A percentile compares a stretch with the other conserved stretches of the same genome.
Conservation (phyloP, 2,888 invertebrate species). For the Limnephilus marmoratus region DNA sequence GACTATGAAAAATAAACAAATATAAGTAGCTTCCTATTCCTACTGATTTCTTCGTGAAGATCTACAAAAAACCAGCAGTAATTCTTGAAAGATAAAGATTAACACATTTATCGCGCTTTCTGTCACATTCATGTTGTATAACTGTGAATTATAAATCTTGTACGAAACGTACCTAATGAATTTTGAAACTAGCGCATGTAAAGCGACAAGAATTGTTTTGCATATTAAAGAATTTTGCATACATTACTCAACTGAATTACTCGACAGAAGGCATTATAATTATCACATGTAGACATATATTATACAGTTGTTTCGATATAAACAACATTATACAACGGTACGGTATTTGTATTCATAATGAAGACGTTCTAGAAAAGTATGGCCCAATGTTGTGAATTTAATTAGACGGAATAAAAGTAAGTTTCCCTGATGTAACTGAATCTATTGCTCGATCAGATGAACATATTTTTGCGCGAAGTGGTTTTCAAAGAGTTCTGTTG, state of each 20-base stretch:
- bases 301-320: not conserved
- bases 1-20: no score
- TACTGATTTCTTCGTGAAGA: not conserved
- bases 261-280: not conserved
- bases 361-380: not conserved
- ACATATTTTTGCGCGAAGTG: no score
- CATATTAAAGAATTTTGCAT: not conserved
- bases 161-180: not conserved
- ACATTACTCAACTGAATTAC: not conserved
- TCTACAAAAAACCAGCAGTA: not conserved
- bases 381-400: not conserved
- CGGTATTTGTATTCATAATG: not conserved
- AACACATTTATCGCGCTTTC: not conserved
- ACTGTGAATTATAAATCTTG: not conserved
- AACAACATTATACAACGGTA: not conserved
- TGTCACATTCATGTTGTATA: not conserved
- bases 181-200: not conserved
- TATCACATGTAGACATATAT: not conserved
- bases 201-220: not conserved
- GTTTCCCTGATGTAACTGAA: not conserved
- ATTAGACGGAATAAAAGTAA: not conserved
- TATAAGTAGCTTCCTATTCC: no score
- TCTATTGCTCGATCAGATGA: no score
- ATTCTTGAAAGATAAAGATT: not conserved
- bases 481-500: no score